Evolutionary conservation across 2,113 vertebrate species (phyloP).

Genomic region (Oreocharis arfaki): DNA sequence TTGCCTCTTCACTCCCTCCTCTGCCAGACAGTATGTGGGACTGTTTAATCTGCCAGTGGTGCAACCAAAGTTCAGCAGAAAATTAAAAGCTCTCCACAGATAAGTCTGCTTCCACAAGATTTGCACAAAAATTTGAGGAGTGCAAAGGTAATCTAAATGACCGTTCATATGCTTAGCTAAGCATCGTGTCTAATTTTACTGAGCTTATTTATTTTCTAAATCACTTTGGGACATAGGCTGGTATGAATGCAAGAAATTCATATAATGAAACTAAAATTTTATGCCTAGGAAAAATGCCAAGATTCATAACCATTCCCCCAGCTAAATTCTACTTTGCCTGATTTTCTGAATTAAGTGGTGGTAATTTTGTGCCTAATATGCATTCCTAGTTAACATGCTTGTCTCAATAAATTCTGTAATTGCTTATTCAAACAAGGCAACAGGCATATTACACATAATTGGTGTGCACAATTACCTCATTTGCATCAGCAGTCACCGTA

Average conservation of each 20-base stretch:
- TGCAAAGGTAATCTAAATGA: neutral
- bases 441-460: conserved; percentile 47
- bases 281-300: conserved; percentile 30
- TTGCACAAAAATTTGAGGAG: neutral
- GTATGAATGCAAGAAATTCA: conserved; percentile 12
- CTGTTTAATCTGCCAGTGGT: neutral
- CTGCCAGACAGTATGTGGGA: neutral
- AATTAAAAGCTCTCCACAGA: neutral
- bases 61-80: neutral
- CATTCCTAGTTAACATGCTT: conserved; percentile 51
- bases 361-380: conserved; percentile 49
- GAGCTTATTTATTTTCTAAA: conserved; percentile 6
- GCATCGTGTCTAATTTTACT: neutral
- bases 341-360: conserved; percentile 56
- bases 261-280: conserved; percentile 23
- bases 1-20: neutral
- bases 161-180: neutral
- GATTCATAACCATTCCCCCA: conserved; percentile 13
- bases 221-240: neutral
- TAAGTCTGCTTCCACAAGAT: neutral
- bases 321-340: conserved; percentile 12
- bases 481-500: conserved; percentile 36
- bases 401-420: conserved; percentile 55
- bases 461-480: conserved; percentile 35
- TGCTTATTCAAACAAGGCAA: conserved; percentile 48